These are phyloP conservation scores for Plutella xylostella DNA, from an alignment of 2,888 invertebrate genomes.

Conservation along the genomic window DNA sequence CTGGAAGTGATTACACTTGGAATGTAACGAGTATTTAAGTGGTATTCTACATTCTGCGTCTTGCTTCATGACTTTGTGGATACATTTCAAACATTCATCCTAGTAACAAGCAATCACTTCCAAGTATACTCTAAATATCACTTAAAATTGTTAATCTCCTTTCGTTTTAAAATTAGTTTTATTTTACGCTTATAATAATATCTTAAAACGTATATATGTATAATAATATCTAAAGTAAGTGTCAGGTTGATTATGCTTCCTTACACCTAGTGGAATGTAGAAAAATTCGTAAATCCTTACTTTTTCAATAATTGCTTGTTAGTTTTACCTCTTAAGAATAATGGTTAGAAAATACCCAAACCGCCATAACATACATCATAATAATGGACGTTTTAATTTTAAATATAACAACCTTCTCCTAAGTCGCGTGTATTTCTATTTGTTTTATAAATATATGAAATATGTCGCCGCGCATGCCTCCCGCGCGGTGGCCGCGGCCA, in stretches of 20 bases:
- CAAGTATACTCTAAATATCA: constrained; percentile 29
- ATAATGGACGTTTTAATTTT: constrained; percentile 31
- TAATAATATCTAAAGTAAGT: constrained; percentile 11
- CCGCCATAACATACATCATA: constrained; percentile 44
- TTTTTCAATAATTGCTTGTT: constrained; percentile 36
- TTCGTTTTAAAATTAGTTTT: background rate
- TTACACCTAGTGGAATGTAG: constrained; percentile 58
- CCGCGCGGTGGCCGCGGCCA: too few species aligned
- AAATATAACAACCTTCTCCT: constrained; percentile 3
- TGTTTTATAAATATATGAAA: too few species aligned
- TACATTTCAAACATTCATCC: too few species aligned
- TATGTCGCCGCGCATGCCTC: too few species aligned
- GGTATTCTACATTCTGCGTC: too few species aligned
- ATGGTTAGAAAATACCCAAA: constrained; percentile 60
- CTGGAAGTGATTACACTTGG: too few species aligned
- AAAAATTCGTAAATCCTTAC: constrained; percentile 26
- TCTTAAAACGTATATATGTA: background rate
- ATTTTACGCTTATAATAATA: background rate
- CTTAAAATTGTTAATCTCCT: constrained; percentile 46
- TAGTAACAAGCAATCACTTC: too few species aligned
- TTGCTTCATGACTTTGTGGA: too few species aligned
- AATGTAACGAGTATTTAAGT: too few species aligned
- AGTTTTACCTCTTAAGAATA: constrained; percentile 54
- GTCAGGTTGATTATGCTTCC: constrained; percentile 47
- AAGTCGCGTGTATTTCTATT: too few species aligned